Percentiles rank a stretch among this genome's conserved stretches.
These are phyloP conservation scores for Cichlasoma orientale DNA, from an alignment of 2,797 vertebrate genomes.

Conservation along the genomic window DNA sequence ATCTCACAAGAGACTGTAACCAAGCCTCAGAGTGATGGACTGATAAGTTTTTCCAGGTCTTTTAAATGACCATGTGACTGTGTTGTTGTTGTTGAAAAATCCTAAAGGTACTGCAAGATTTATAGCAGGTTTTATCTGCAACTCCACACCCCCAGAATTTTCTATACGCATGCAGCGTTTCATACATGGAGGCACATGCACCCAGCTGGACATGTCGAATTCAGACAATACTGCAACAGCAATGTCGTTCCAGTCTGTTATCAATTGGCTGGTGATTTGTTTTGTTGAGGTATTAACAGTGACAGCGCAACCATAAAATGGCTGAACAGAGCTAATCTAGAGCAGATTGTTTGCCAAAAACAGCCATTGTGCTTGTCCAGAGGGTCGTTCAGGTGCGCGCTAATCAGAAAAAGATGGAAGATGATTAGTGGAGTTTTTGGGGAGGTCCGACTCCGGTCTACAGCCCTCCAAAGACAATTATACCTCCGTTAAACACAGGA, in stretches of 20 bases:
- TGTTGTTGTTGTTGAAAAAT: slow-evolving; percentile 33
- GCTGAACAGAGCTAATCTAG: slow-evolving; percentile 48
- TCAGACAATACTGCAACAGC: slow-evolving; percentile 49
- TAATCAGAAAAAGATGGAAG: slow-evolving; percentile 75
- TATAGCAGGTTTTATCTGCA: slow-evolving; percentile 29
- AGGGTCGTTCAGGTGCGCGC: slow-evolving; percentile 66
- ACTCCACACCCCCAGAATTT: slow-evolving; percentile 11
- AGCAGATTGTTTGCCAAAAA: slow-evolving; percentile 44
- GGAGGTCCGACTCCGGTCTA: slow-evolving; percentile 48
- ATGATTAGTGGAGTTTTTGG: slow-evolving; percentile 43
- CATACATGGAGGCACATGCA: not conserved
- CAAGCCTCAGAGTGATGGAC: slow-evolving; percentile 33
- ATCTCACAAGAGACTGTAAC: slow-evolving; percentile 27
- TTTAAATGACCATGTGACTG: slow-evolving; percentile 14
- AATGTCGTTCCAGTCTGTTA: slow-evolving; percentile 45
- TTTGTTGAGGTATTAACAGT: slow-evolving; percentile 42
- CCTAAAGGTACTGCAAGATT: slow-evolving; percentile 34
- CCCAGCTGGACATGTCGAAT: slow-evolving; percentile 11
- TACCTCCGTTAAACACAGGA: slow-evolving; percentile 69
- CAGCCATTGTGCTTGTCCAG: slow-evolving; percentile 37
- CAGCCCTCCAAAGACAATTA: slow-evolving; percentile 62
- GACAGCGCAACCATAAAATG: slow-evolving; percentile 45
- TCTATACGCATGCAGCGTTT: slow-evolving; percentile 3
- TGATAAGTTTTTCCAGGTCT: slow-evolving; percentile 38
- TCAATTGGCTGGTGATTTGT: slow-evolving; percentile 61